Evolutionary conservation across 2,888 invertebrate genomes (phyloP), one percentile per base, ranked within the genome.

Genomic region (Hyposoter didymator): DNA sequence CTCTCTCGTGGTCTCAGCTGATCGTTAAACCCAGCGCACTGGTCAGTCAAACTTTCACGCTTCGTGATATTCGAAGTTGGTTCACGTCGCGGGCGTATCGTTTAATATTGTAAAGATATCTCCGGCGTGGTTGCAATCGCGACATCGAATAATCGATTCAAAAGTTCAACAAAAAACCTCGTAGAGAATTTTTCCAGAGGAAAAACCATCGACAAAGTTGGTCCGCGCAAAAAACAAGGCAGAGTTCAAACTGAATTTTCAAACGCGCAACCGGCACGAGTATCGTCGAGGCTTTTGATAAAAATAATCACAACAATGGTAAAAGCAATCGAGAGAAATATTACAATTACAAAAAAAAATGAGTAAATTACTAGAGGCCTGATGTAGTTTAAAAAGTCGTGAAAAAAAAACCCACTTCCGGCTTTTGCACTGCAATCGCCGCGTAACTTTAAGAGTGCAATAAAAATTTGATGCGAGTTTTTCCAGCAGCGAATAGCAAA

Each of bases 1-100:
- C 90, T 90, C 92, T 93, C 91, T 92, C 90, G 76, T 81, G 85
- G 82, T 82, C 89, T 89, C 92, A 91, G 92, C 91, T 91, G 92
- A 93, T 93, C 90, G 89, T 91, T 90, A 90, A 90, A 91, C 89
- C 89, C 87, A 86, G 88, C 87, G 67, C 78, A 79, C 87, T 89
- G 93, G 92, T 91, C 92, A 92, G 92, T 92, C 90, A 91, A 91
- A 93, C 93, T 93, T 93, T 93, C 93, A 92, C 93, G 92, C 92
- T 92, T 90, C 89, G 89, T 87, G 88, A 91, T 91, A 92, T 90
- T 90, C 90, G 89, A 82, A 88, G 82, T 83, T 79, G 78, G 84
- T 85, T 87, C 86, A 87, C 80, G 55, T 85, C 79, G 87, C 86
- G 82, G 85, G 87, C 82, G 85, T 81, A 79, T 75, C 75, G 78